phyloP scores from a whole-genome alignment of 2,888 invertebrate species.

The Tiliacea aurago region DNA sequence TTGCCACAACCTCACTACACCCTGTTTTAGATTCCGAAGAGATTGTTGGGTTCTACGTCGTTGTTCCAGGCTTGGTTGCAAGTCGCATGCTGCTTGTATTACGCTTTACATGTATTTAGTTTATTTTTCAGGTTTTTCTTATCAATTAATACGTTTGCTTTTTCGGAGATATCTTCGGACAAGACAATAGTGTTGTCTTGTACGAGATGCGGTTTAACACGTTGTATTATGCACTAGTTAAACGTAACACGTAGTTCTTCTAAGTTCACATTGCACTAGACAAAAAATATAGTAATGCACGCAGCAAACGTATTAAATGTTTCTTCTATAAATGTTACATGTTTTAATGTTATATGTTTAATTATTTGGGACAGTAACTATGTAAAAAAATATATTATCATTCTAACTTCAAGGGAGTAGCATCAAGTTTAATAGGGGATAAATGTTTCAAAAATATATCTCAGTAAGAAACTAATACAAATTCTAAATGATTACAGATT shows the following conservation, averaged over 20 bases:
- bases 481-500: conserved; percentile 74
- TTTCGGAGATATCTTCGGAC: neutral
- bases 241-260: conserved; percentile 3
- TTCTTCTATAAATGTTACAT: conserved; percentile 35
- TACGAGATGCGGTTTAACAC: neutral
- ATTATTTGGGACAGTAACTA: neutral
- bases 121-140: conserved; percentile 51
- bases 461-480: conserved; percentile 38
- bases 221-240: neutral
- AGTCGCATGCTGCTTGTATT: conserved; percentile 83
- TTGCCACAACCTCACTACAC: conserved; percentile 60
- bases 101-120: conserved; percentile 69
- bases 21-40: conserved; percentile 49
- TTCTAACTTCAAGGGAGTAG: neutral
- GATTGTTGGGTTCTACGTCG: conserved; percentile 66
- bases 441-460: neutral
- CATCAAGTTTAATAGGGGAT: no score
- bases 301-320: conserved; percentile 46
- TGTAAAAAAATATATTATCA: neutral
- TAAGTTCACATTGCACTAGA: conserved; percentile 15
- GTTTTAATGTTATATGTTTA: conserved; percentile 33
- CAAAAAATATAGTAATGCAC: conserved; percentile 1
- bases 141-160: conserved; percentile 45
- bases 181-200: neutral
- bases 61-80: conserved; percentile 68